These are phyloP conservation scores for Centrocercus urophasianus DNA, from an alignment of 2,113 vertebrate genomes.

Conservation along the genomic window DNA sequence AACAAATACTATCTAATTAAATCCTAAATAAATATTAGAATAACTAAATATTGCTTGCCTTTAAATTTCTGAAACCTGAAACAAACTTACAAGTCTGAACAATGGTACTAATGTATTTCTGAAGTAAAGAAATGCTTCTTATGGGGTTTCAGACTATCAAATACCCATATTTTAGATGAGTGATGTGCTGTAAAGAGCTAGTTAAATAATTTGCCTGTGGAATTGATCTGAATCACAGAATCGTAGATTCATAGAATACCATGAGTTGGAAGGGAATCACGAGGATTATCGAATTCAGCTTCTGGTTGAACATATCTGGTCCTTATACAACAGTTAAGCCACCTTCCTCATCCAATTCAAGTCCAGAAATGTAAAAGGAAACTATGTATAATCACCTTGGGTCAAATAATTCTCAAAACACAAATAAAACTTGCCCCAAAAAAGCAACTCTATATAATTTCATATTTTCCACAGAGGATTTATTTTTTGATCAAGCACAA, in stretches of 20 bases:
- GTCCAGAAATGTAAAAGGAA: background rate
- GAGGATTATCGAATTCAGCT: background rate
- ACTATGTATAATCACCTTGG: background rate
- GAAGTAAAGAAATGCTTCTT: background rate
- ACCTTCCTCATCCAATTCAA: background rate
- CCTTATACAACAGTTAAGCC: background rate
- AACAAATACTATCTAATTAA: conserved; percentile 11
- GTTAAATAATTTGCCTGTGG: background rate
- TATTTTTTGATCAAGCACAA: background rate
- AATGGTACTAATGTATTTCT: background rate
- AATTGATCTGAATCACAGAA: background rate
- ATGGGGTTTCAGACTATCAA: background rate
- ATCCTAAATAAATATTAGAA: background rate
- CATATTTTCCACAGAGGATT: background rate
- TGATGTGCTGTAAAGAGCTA: background rate
- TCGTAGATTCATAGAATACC: background rate
- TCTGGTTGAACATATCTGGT: background rate
- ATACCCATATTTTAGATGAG: background rate
- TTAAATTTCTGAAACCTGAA: background rate
- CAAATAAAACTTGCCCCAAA: background rate
- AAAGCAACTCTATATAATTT: background rate
- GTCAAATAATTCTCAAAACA: background rate
- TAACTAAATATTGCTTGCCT: background rate
- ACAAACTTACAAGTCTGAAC: background rate
- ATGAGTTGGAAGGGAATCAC: background rate